Conservation (phyloP, 2,797 vertebrate genomes). For the Paratrypauchen microcephalus region DNA sequence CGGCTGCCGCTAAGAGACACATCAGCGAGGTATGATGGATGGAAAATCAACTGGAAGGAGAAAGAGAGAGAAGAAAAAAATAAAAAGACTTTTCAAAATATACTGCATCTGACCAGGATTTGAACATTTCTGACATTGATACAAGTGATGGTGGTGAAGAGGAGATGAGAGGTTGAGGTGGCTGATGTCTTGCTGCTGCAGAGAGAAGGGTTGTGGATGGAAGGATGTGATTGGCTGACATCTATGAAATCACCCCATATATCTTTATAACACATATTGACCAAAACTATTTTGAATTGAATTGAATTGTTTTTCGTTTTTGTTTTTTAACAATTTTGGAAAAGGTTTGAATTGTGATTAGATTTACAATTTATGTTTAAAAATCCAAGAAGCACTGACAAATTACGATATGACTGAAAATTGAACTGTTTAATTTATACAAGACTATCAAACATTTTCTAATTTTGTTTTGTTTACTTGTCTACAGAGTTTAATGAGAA, state of each 20-base stretch:
- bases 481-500: too few relatives aligned
- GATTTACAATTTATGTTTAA: neutral
- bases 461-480: too few relatives aligned
- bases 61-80: conserved; percentile 3
- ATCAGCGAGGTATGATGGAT: conserved; percentile 34
- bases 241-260: too few relatives aligned
- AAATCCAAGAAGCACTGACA: neutral
- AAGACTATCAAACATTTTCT: too few relatives aligned
- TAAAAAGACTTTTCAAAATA: neutral
- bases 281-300: too few relatives aligned
- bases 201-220: too few relatives aligned
- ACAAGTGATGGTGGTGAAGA: neutral
- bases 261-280: too few relatives aligned
- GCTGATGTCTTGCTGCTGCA: too few relatives aligned
- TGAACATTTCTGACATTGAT: neutral
- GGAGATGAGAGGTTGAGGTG: too few relatives aligned
- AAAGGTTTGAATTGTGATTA: neutral
- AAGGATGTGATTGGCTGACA: too few relatives aligned
- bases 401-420: too few relatives aligned
- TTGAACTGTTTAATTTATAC: neutral
- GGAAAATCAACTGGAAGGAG: conserved; percentile 54
- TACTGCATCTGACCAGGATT: neutral
- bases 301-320: neutral
- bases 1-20: conserved; percentile 46
- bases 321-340: neutral